A percentile compares a stretch with the other conserved stretches of the same genome.
phyloP scores from a whole-genome alignment of 2,113 vertebrate species.

The Prionailurus bengalensis region DNA sequence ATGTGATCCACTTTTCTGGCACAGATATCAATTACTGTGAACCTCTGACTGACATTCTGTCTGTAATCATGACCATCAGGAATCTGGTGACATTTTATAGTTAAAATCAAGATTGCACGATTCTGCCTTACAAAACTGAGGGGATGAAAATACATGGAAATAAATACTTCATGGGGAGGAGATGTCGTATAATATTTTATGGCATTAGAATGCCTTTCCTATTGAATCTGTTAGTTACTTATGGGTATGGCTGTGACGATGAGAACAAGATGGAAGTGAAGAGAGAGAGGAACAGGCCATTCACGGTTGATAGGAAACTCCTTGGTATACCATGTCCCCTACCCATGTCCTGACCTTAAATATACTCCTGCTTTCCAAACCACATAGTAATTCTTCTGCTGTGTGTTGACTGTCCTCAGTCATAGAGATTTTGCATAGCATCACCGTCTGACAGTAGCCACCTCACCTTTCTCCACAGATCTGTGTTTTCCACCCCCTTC shows the following conservation, averaged over 20 bases:
- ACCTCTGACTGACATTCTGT: background rate
- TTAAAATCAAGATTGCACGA: constrained; percentile 17
- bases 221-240: background rate
- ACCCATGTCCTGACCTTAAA: background rate
- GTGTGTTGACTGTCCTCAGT: background rate
- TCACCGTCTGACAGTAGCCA: background rate
- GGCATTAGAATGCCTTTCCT: background rate
- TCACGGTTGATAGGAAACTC: background rate
- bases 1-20: background rate
- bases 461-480: background rate
- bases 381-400: background rate
- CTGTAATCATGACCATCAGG: constrained; percentile 5
- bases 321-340: background rate
- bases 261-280: constrained; percentile 19
- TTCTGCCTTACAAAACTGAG: constrained; percentile 27
- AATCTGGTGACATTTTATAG: constrained; percentile 16
- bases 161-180: background rate
- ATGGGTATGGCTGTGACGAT: background rate
- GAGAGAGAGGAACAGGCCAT: background rate
- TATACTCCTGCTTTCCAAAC: background rate
- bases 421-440: background rate
- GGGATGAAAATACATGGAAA: background rate
- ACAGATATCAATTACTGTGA: constrained; percentile 25
- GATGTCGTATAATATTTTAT: background rate
- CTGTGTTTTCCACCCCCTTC: background rate